Conservation (phyloP, 1,140 invertebrate genomes). For the Cyclina sinensis region DNA sequence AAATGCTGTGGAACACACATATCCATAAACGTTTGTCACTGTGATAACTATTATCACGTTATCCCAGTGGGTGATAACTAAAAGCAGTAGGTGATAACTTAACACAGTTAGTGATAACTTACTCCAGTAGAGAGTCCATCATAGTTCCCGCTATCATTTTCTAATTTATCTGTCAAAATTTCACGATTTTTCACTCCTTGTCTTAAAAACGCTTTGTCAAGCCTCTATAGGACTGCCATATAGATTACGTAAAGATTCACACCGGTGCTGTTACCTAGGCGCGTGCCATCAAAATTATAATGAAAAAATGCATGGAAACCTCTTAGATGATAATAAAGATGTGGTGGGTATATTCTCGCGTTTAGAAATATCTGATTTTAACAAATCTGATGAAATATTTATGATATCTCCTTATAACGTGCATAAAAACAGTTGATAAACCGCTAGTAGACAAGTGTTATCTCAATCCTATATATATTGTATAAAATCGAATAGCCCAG, state of each 20-base stretch:
- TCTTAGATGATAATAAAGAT: conserved; percentile 1
- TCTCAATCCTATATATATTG: not conserved
- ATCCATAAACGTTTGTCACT: not conserved
- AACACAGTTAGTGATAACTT: not conserved
- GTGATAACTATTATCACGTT: conserved; percentile 39
- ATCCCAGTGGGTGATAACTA: not conserved
- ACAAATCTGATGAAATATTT: conserved; percentile 41
- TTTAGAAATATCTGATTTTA: conserved; percentile 26
- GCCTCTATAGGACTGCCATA: not conserved
- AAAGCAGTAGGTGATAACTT: not conserved
- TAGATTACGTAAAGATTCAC: conserved; percentile 7
- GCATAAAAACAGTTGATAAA: not conserved
- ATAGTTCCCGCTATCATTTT: not conserved
- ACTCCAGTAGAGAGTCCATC: not conserved
- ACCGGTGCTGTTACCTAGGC: not conserved
- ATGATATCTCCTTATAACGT: not conserved
- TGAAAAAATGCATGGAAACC: conserved; percentile 1
- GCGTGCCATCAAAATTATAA: conserved; percentile 41
- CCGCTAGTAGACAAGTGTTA: not conserved
- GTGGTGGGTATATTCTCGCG: conserved; percentile 1
- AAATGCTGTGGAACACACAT: too few relatives aligned
- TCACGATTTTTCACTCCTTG: conserved; percentile 42
- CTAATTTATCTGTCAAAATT: conserved; percentile 48
- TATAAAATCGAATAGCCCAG: not conserved
- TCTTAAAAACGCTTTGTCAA: conserved; percentile 26